Percentiles rank a stretch among this genome's conserved stretches.
phyloP scores from a whole-genome alignment of 2,113 vertebrate genomes.

The Cryptotis parvus region DNA sequence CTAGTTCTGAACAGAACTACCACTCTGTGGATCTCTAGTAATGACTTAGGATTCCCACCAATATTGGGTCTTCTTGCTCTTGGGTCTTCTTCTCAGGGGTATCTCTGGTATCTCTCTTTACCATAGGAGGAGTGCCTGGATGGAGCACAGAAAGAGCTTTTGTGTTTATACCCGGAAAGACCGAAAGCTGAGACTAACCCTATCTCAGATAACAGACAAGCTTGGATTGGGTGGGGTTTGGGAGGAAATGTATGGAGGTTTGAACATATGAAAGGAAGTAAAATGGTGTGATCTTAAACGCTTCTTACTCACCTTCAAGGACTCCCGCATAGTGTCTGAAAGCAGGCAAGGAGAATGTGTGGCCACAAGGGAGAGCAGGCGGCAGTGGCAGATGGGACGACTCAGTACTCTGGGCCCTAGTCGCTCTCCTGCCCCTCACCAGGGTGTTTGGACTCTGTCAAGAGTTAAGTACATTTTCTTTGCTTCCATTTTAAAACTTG shows the following conservation, averaged over 20 bases:
- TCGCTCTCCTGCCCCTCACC: neutral
- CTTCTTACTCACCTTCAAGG: neutral
- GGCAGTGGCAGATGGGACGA: neutral
- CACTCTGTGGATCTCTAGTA: neutral
- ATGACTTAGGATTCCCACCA: neutral
- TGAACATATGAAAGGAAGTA: neutral
- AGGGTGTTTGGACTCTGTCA: neutral
- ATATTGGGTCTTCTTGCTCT: neutral
- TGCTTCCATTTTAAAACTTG: neutral
- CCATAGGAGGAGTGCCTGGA: neutral
- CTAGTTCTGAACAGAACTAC: neutral
- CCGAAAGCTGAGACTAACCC: neutral
- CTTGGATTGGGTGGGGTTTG: neutral
- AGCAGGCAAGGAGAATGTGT: neutral
- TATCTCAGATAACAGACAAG: neutral
- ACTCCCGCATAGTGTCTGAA: neutral
- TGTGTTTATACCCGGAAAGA: neutral
- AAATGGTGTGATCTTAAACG: neutral
- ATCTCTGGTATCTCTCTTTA: neutral
- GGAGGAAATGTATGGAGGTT: neutral
- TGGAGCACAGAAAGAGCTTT: neutral
- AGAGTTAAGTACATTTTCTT: neutral
- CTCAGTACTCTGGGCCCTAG: neutral
- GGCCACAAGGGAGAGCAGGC: neutral
- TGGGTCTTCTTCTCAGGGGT: neutral